Conservation (phyloP, 30 jellyfish, hydroid and myxozoan genomes). For the Chrysaora quinquecirrha region DNA sequence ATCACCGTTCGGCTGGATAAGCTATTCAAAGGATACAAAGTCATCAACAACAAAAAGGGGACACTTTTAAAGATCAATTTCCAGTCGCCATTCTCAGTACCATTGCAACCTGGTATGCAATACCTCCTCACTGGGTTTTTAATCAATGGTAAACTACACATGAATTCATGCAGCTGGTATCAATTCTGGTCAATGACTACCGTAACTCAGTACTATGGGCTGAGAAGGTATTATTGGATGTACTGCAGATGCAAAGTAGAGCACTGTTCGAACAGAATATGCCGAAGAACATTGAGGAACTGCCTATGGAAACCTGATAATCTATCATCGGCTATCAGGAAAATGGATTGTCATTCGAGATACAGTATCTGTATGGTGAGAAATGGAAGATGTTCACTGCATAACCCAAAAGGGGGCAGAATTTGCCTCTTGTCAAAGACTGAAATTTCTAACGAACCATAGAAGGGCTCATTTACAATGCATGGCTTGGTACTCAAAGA, state of each 20-base stretch:
- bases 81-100: conserved; percentile 8
- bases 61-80: not conserved
- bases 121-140: not conserved
- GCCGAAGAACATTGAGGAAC: not conserved
- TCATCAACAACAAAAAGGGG: conserved; percentile 8
- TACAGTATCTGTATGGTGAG: conserved; percentile 1
- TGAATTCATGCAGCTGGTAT: conserved; percentile 7
- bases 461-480: too few relatives aligned
- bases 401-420: not conserved
- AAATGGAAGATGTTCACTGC: not conserved
- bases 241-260: not conserved
- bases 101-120: conserved; percentile 3
- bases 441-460: too few relatives aligned
- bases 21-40: conserved; percentile 16
- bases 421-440: not conserved
- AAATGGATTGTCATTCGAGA: conserved; percentile 8
- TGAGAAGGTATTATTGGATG: conserved; percentile 6
- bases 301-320: not conserved
- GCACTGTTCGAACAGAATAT: not conserved
- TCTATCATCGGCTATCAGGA: not conserved
- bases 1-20: not conserved
- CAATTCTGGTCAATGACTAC: conserved; percentile 12
- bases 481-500: too few relatives aligned
- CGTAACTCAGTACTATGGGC: not conserved
- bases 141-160: not conserved